Evolutionary conservation across 2,888 invertebrate genomes (phyloP), one percentile per base, ranked within the genome.

Genomic region (Phortica okadai): DNA sequence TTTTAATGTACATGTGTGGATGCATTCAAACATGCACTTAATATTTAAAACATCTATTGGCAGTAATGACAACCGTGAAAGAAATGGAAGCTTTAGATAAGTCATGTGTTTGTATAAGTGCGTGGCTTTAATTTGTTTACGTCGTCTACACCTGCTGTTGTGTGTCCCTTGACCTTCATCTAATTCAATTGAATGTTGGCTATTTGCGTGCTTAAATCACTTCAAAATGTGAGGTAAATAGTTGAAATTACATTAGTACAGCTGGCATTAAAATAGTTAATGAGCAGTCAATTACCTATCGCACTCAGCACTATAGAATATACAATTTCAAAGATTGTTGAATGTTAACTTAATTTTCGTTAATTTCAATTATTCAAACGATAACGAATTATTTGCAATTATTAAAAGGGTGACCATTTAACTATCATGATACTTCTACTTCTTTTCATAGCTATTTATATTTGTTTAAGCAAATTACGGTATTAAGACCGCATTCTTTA

Each of bases 231-330:
- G 45, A 69, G 7, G 25, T 54, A 11, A 56, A 56, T 33, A 33
- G 33, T 72, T 72, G 14, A 72, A 72, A 72, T 72, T 72, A 54
- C 33, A 8, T 54, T 54, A 44, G 54, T 54, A 54, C 54, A 54
- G 54, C 25, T 8, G 8, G 33, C 70, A 72, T 56, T 25, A 54
- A 72, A 41, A 21, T 16, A 56, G 56, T 56, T 72, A 72, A 72
- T 72, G 70, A 72, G 56, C 16, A 56, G 44, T 11, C 73, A 73
- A 81, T 69, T 86, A 85, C 84, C 82, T 79, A 73, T 64, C 72
- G 73, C 42, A 25, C 58, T 56, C 77, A 76, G 67, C 41, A 77
- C 14, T 50, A 50, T 2, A 50, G 50, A 11, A 50, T 11, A 50
- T 50, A 11, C 2, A 50, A 2, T 50, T 50, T 50, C 14, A 3